phyloP scores from a whole-genome alignment of 1,140 invertebrate species.

The Caenorhabditis tropicalis region DNA sequence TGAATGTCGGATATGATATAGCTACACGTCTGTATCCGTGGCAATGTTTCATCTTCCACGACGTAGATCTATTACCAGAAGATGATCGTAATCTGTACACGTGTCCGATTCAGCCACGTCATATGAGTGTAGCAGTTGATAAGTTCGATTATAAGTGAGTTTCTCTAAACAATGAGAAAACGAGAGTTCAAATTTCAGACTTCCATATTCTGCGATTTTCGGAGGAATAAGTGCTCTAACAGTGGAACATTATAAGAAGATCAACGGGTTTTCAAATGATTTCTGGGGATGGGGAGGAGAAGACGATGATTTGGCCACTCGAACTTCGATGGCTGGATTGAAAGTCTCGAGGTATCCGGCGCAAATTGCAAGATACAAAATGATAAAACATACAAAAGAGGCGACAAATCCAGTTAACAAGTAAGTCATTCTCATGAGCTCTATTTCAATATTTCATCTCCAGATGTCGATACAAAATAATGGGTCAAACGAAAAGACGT shows the following conservation, averaged over 20 bases:
- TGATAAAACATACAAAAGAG: constrained; percentile 72
- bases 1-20: constrained; percentile 84
- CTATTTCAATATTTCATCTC: neutral
- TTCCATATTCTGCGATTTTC: constrained; percentile 74
- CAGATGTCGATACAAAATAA: constrained; percentile 78
- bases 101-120: constrained; percentile 83
- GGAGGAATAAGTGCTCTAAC: constrained; percentile 77
- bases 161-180: neutral
- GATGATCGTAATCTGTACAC: constrained; percentile 88
- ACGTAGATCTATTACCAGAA: constrained; percentile 87
- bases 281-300: constrained; percentile 81
- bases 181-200: constrained; percentile 56
- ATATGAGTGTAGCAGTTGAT: constrained; percentile 90
- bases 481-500: constrained; percentile 82
- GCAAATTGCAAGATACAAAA: constrained; percentile 72
- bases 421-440: constrained; percentile 51
- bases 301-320: constrained; percentile 67
- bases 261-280: constrained; percentile 91
- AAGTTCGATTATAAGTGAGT: constrained; percentile 83
- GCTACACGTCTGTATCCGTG: constrained; percentile 68
- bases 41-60: constrained; percentile 90
- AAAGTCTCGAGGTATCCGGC: constrained; percentile 70
- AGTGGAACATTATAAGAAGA: constrained; percentile 77
- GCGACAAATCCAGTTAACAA: constrained; percentile 68
- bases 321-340: constrained; percentile 63